Base-by-base conservation (phyloP, 2,797 vertebrate species). In the Sparidentex hasta region DNA sequence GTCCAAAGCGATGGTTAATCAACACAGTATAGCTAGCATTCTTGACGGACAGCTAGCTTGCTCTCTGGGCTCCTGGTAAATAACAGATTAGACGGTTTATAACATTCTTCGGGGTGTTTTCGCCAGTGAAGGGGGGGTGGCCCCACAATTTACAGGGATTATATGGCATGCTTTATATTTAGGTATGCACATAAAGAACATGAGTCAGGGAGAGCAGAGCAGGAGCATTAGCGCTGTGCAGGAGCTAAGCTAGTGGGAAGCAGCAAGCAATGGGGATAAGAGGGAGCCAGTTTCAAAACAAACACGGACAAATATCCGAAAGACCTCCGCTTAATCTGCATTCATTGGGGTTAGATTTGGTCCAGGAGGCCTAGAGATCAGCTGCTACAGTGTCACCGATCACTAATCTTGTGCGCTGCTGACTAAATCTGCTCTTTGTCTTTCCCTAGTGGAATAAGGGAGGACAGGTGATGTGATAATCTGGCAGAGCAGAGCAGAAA, bases 31-130 rank as follows among this genome's bases (percentile, higher is more conserved):
- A 52, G 51, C 64, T 61, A 57, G 64, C 59, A 3, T 47, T 50
- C 59, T 50, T 70, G 74, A 87, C 74, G 74, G 71, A 62, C 74
- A 55, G 70, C 70, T 71, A 65, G 65, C 76, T 81, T 43, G 17
- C 83, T 64, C 23, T 84, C 65, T 77, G 73, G 86, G 87, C 87
- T 90, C 82, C 59, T 87, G 78, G 74, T 83, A 94, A 95, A 93
- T 92, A 91, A 91, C 86, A 94, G 93, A 93, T 96, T 95, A 95
- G 89, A 92, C 47, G 86, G 82, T 94, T 95, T 94, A 91, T 81
- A 90, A 85, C 94, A 96, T 96, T 96, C 95, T 92, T 96, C 18
- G 68, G 77, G 89, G 92, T 90, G 92, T 94, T 95, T 94, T 88
- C 80, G 78, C 68, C 57, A 27, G 72, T 81, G 76, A 83, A 81